phyloP scores from a whole-genome alignment of 2,113 vertebrate species.

The Microcebus ravelobensis region DNA sequence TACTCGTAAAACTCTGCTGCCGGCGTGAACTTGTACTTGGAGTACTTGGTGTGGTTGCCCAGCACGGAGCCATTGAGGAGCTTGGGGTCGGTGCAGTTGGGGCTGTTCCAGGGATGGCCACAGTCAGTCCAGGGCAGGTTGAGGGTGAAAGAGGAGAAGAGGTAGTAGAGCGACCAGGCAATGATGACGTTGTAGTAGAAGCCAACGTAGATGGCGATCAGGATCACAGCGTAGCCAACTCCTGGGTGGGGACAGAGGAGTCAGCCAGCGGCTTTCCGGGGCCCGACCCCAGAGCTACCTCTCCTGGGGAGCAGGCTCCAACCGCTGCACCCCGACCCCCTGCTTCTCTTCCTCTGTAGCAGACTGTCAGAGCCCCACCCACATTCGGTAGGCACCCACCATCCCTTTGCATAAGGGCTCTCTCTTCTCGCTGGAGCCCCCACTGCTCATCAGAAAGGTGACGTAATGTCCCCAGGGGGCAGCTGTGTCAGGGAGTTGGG shows the following conservation, averaged over 20 bases:
- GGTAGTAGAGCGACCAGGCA: conserved; percentile 98
- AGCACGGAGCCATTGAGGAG: conserved; percentile 89
- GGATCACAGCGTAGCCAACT: conserved; percentile 97
- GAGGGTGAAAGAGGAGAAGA: conserved; percentile 94
- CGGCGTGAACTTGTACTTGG: conserved; percentile 96
- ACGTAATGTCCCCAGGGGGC: not conserved
- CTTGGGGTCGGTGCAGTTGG: conserved; percentile 93
- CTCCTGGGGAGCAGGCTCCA: too few relatives aligned
- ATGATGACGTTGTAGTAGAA: conserved; percentile 99
- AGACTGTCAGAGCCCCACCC: not conserved
- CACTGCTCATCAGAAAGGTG: not conserved
- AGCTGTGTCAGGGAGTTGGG: not conserved
- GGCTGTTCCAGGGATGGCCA: conserved; percentile 94
- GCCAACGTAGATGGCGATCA: conserved; percentile 98
- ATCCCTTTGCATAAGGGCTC: not conserved
- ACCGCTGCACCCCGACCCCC: fast-evolving
- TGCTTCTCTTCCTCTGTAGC: not conserved
- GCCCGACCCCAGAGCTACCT: not conserved
- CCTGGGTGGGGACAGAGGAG: conserved; percentile 84
- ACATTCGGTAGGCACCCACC: not conserved
- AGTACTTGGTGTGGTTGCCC: conserved; percentile 91
- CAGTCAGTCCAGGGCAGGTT: conserved; percentile 95
- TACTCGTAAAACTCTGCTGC: conserved; percentile 98
- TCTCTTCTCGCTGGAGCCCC: not conserved
- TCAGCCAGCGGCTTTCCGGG: conserved; percentile 38